Conservation (phyloP, 2,888 invertebrate species). For the Lomographa bimaculata region DNA sequence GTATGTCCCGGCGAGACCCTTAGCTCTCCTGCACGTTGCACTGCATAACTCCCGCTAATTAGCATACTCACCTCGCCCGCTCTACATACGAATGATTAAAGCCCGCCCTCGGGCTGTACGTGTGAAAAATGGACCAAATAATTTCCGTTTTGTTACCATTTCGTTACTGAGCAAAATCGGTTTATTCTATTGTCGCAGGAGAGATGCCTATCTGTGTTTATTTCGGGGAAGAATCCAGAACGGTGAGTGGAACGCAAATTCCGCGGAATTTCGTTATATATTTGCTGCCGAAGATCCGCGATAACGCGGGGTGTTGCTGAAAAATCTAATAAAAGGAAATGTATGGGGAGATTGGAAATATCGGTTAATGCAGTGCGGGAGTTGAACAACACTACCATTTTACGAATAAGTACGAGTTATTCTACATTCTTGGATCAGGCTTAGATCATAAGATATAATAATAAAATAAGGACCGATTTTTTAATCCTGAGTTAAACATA, state of each 20-base stretch:
- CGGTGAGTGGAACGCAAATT: slow-evolving; percentile 60
- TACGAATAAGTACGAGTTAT: too few relatives aligned
- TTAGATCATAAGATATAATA: too few relatives aligned
- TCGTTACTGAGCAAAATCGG: slow-evolving; percentile 39
- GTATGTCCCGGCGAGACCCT: slow-evolving; percentile 31
- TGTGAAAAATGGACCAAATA: slow-evolving; percentile 35
- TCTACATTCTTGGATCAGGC: too few relatives aligned
- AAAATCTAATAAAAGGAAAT: slow-evolving; percentile 64
- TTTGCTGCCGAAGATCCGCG: slow-evolving; percentile 62
- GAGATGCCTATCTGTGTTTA: slow-evolving; percentile 54
- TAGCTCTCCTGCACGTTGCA: slow-evolving; percentile 42
- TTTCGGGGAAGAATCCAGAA: slow-evolving; percentile 37
- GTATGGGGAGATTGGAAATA: slow-evolving; percentile 61
- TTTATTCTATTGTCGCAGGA: slow-evolving; percentile 55
- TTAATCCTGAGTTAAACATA: too few relatives aligned
- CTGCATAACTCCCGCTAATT: slow-evolving; percentile 58
- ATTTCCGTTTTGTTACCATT: slow-evolving; percentile 42
- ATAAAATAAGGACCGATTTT: too few relatives aligned
- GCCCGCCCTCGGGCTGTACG: slow-evolving; percentile 35
- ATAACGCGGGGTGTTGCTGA: slow-evolving; percentile 54
- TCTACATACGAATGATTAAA: slow-evolving; percentile 48
- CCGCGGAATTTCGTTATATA: slow-evolving; percentile 66
- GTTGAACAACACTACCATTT: too few relatives aligned
- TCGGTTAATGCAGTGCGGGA: slow-evolving; percentile 44
- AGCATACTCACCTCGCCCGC: slow-evolving; percentile 43